Evolutionary conservation across 1,140 invertebrate genomes (phyloP).

Genomic region (Cydia strobilella): DNA sequence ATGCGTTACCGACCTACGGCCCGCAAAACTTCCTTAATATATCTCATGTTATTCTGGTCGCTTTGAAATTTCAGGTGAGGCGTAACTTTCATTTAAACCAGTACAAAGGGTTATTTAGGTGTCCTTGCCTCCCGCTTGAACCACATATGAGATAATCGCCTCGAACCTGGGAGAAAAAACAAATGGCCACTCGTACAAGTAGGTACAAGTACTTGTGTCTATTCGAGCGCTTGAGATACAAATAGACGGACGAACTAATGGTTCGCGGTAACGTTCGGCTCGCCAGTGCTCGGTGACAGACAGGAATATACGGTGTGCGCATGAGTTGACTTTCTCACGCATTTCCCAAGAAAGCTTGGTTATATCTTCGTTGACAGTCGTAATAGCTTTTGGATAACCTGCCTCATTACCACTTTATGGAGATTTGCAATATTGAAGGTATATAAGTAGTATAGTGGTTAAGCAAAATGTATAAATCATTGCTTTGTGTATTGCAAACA

Average conservation of each 20-base stretch:
- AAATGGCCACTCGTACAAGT: no score
- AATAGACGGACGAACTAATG: no score
- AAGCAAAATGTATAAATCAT: background rate
- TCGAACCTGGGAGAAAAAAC: no score
- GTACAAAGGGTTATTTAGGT: no score
- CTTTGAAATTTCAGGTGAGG: background rate
- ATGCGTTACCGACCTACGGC: slow-evolving; percentile 9
- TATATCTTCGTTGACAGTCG: slow-evolving; percentile 5
- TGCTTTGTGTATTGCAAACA: no score
- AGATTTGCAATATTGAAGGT: background rate
- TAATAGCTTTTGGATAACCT: slow-evolving; percentile 8
- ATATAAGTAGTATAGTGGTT: no score
- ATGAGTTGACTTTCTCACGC: slow-evolving; percentile 12
- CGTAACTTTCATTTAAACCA: no score
- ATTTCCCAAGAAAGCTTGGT: slow-evolving; percentile 11
- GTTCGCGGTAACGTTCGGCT: no score
- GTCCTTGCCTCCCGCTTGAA: no score
- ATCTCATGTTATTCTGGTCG: background rate
- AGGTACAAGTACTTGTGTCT: no score
- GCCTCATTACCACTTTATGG: background rate
- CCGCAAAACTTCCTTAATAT: slow-evolving; percentile 4
- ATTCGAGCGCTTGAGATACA: no score
- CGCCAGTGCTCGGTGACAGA: background rate
- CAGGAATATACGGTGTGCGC: background rate
- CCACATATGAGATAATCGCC: no score